phyloP scores from a whole-genome alignment of 92 coral and sea anemone species.

The Montipora capitata region DNA sequence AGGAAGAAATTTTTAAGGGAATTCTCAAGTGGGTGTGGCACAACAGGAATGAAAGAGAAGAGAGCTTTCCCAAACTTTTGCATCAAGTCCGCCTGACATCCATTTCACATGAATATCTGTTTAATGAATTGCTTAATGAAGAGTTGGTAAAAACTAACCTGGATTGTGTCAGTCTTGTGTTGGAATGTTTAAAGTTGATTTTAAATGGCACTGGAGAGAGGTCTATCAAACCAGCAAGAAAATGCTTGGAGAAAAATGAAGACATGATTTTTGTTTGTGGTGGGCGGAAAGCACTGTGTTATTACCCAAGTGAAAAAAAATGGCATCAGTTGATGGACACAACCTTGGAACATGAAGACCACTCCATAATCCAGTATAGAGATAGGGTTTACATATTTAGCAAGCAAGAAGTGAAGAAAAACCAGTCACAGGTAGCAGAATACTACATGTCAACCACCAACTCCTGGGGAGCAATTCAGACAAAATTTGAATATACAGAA shows the following conservation, averaged over 20 bases:
- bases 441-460: neutral
- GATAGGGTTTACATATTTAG: neutral
- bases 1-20: constrained; percentile 37
- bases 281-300: neutral
- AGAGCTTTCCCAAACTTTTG: neutral
- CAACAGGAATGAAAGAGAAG: constrained; percentile 30
- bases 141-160: neutral
- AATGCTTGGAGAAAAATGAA: neutral
- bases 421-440: neutral
- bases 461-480: constrained; percentile 1
- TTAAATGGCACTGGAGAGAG: neutral
- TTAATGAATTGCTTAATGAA: neutral
- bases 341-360: constrained; percentile 9
- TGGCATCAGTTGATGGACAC: neutral
- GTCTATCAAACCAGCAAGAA: neutral
- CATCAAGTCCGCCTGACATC: constrained; percentile 9
- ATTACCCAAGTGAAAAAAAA: neutral
- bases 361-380: neutral
- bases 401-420: neutral
- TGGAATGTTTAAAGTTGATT: neutral
- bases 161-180: neutral
- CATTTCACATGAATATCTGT: neutral
- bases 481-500: neutral
- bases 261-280: constrained; percentile 4
- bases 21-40: constrained; percentile 23